Evolutionary conservation across 2,797 vertebrate genomes (phyloP).

Genomic region (Microhierax caerulescens): DNA sequence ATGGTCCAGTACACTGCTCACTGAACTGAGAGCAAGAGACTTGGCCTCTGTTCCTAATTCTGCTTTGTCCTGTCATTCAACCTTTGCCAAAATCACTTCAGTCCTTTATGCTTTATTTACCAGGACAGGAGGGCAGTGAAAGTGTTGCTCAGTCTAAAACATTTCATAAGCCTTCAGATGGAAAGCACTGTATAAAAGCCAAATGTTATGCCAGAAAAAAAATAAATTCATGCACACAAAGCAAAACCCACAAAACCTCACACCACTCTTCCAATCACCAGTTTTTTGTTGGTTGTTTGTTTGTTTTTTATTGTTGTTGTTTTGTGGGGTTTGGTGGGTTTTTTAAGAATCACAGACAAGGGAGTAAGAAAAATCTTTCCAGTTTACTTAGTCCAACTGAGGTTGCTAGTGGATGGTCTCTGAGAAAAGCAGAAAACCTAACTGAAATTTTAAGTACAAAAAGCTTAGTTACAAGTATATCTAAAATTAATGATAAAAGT

Average conservation of each 20-base stretch:
- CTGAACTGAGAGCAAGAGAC: background rate
- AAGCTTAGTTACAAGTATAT: background rate
- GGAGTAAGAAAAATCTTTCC: background rate
- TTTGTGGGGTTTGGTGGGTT: background rate
- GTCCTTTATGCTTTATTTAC: slow-evolving; percentile 17
- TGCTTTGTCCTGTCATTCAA: slow-evolving; percentile 15
- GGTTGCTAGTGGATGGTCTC: background rate
- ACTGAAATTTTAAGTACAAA: background rate
- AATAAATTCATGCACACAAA: background rate
- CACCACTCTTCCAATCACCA: background rate
- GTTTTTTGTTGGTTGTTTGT: background rate
- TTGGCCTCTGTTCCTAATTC: background rate
- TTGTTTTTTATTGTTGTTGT: background rate
- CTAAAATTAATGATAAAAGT: background rate
- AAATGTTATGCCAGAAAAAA: background rate
- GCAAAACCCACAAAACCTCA: background rate
- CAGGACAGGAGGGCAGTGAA: background rate
- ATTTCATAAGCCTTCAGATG: background rate
- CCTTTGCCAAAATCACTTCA: slow-evolving; percentile 18
- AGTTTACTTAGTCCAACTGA: background rate
- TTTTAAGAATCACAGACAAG: background rate
- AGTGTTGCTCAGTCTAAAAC: background rate
- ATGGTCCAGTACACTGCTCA: background rate
- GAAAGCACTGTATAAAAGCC: background rate
- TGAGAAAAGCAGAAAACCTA: background rate